Percentiles rank a stretch among this genome's conserved stretches.
phyloP scores from a whole-genome alignment of 2,797 vertebrate genomes.

The Octomys mimax region DNA sequence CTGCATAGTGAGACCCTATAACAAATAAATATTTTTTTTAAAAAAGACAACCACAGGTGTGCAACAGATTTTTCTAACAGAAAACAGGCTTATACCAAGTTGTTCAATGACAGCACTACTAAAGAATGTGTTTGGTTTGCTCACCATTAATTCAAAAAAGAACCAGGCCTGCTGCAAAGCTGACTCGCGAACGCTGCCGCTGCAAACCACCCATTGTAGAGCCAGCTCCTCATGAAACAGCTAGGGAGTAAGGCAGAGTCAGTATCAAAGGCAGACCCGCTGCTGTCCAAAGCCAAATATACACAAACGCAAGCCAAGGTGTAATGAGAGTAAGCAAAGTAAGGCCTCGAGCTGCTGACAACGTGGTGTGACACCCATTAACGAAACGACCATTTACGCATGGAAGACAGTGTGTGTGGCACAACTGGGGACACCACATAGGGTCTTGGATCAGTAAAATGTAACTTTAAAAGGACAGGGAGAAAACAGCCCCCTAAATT shows the following conservation, averaged over 20 bases:
- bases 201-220: slow-evolving; percentile 99
- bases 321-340: slow-evolving; percentile 90
- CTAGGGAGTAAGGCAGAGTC: slow-evolving; percentile 89
- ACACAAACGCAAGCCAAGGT: slow-evolving; percentile 86
- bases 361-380: slow-evolving; percentile 85
- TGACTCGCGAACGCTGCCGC: slow-evolving; percentile 96
- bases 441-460: slow-evolving; percentile 81
- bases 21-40: too few species aligned
- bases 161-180: slow-evolving; percentile 99
- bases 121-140: slow-evolving; percentile 75
- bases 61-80: not conserved
- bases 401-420: slow-evolving; percentile 83
- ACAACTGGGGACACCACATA: slow-evolving; percentile 81
- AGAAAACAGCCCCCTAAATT: slow-evolving; percentile 75
- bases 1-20: too few species aligned
- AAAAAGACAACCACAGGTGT: not conserved
- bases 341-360: slow-evolving; percentile 84
- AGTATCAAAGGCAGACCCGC: slow-evolving; percentile 70
- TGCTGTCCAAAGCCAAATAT: slow-evolving; percentile 79
- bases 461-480: slow-evolving; percentile 81
- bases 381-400: slow-evolving; percentile 87
- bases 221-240: slow-evolving; percentile 99
- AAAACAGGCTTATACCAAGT: not conserved
- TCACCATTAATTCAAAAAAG: slow-evolving; percentile 99
- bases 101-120: not conserved